Evolutionary conservation across 2,888 invertebrate species (phyloP), one percentile per base, ranked within the genome.

Genomic region (Drosophila infuscata): DNA sequence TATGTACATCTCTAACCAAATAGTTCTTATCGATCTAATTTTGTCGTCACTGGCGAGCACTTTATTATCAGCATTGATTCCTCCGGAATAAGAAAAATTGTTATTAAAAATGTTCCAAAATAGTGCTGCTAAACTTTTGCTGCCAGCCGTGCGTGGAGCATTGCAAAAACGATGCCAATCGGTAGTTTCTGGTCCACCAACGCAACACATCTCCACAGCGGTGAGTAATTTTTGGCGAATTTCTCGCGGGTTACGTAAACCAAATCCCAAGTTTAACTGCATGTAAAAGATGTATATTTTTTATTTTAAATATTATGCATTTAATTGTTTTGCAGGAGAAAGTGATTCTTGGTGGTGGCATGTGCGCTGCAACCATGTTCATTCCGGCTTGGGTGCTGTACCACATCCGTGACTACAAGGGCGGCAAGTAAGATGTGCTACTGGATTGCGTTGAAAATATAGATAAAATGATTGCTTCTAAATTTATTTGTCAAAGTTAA

Each of bases 111-210:
- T 93, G 93, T 89, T 93, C 75, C 89, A 83, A 83, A 90, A 87
- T 69, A 90, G 86, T 65, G 91, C 91, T 72, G 88, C 91, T 67
- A 90, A 91, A 68, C 78, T 93, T 33, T 81, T 93, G 82, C 78
- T 91, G 54, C 93, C 93, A 64, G 82, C 91, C 56, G 81, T 92
- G 53, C 92, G 93, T 32, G 91, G 79, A 69, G 86, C 90, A 32
- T 56, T 92, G 68, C 93, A 93, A 82, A 86, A 80, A 46, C 91
- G 93, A 52, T 89, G 78, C 66, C 91, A 92, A 79, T 92, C 93
- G 33, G 93, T 91, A 29, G 78, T 93, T 9, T 89, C 91, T 12
- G 92, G 92, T 8, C 93, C 93, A 67, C 92, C 93, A 53, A 92
- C 91, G 6, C 74, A 91, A 48, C 91, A 91, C 63, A 51, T 93